phyloP scores from a whole-genome alignment of 2,888 invertebrate species.

The Atrina japonica region DNA sequence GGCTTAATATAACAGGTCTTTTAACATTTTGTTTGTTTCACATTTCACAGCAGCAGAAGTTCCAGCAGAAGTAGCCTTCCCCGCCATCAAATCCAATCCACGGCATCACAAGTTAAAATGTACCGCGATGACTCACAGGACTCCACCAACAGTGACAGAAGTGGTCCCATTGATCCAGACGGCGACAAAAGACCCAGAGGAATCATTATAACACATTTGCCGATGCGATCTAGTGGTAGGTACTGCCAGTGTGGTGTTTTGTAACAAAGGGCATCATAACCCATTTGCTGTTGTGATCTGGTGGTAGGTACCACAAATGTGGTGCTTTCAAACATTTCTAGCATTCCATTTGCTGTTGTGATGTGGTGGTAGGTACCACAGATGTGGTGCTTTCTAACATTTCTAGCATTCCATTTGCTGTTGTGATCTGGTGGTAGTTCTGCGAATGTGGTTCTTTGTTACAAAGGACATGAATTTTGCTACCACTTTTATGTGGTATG shows the following conservation, averaged over 20 bases:
- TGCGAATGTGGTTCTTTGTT: too few species aligned
- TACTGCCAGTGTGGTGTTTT: too few species aligned
- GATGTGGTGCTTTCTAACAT: too few species aligned
- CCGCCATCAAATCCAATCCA: constrained; percentile 48
- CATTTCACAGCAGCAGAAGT: constrained; percentile 57
- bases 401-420: too few species aligned
- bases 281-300: constrained; percentile 75
- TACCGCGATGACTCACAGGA: constrained; percentile 40
- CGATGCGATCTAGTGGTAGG: constrained; percentile 76
- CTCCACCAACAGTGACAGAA: constrained; percentile 36
- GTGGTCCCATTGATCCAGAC: constrained; percentile 40
- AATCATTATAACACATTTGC: constrained; percentile 74
- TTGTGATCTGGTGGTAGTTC: too few species aligned
- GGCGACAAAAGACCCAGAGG: constrained; percentile 72
- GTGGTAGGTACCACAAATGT: constrained; percentile 70
- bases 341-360: constrained; percentile 73
- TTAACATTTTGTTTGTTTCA: too few species aligned
- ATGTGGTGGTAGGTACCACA: constrained; percentile 73
- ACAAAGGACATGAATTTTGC: too few species aligned
- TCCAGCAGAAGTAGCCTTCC: constrained; percentile 55
- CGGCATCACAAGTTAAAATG: constrained; percentile 34
- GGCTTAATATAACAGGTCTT: too few species aligned
- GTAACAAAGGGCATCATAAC: too few species aligned
- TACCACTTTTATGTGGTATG: too few species aligned
- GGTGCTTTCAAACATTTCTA: too few species aligned